Percentiles rank a stretch among this genome's conserved stretches.
These are phyloP conservation scores for Saturnia pavonia DNA, from an alignment of 2,888 invertebrate species.

Conservation along the genomic window DNA sequence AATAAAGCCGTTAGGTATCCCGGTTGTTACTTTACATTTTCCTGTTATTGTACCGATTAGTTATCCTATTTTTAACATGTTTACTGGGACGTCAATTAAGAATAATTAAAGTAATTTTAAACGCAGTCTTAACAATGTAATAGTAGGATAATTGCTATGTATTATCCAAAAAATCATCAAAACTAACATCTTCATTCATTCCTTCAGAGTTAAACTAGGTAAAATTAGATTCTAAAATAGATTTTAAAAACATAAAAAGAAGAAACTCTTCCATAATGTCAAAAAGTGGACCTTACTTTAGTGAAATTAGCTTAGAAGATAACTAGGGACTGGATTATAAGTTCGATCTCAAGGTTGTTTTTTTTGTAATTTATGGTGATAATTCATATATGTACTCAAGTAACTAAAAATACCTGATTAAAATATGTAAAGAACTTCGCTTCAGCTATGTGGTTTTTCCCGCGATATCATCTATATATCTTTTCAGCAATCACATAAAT, in stretches of 20 bases:
- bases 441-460: neutral
- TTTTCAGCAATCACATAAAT: neutral
- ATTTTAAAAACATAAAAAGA: no score
- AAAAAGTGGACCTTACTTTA: neutral
- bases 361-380: no score
- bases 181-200: neutral
- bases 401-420: no score
- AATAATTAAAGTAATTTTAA: neutral
- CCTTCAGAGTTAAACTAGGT: neutral
- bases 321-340: neutral
- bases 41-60: neutral
- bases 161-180: neutral
- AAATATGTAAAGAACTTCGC: neutral
- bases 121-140: neutral
- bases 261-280: neutral
- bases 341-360: neutral
- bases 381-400: no score
- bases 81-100: neutral
- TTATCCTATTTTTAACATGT: slow-evolving; percentile 1
- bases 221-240: neutral
- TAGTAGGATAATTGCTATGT: neutral
- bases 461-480: neutral
- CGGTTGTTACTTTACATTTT: neutral
- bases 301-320: neutral
- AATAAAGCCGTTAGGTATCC: neutral